Conservation (phyloP, 2,113 vertebrate genomes). For the Seriola quinqueradiata region DNA sequence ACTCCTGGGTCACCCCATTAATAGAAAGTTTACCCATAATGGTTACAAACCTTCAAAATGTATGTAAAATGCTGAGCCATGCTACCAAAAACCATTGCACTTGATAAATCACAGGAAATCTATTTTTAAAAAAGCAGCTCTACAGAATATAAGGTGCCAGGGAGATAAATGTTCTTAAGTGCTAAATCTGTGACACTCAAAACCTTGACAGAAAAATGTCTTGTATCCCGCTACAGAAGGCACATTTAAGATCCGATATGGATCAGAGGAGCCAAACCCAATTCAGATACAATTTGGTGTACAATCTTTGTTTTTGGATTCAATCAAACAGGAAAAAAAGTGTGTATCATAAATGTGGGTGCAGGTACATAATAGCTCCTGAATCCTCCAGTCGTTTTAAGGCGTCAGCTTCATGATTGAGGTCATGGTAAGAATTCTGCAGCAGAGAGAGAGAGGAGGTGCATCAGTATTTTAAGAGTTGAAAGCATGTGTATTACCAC, state of each 20-base stretch:
- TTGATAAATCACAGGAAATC: background rate
- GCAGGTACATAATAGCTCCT: conserved; percentile 78
- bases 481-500: background rate
- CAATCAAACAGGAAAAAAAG: background rate
- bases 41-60: background rate
- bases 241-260: conserved; percentile 34
- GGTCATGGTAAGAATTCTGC: conserved; percentile 83
- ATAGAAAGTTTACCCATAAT: background rate
- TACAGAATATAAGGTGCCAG: conserved; percentile 29
- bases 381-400: conserved; percentile 82
- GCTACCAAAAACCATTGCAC: background rate
- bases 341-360: conserved; percentile 74
- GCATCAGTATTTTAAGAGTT: background rate
- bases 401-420: conserved; percentile 78
- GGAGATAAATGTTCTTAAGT: conserved; percentile 16
- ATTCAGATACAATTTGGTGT: background rate
- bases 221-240: conserved; percentile 37
- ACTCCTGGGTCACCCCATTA: background rate
- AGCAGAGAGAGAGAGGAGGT: conserved; percentile 10
- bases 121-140: background rate
- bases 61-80: background rate
- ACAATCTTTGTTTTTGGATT: background rate
- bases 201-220: background rate
- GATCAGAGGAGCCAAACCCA: background rate
- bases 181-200: background rate